Conservation (phyloP, 2,797 vertebrate genomes). For the Manis pentadactyla region DNA sequence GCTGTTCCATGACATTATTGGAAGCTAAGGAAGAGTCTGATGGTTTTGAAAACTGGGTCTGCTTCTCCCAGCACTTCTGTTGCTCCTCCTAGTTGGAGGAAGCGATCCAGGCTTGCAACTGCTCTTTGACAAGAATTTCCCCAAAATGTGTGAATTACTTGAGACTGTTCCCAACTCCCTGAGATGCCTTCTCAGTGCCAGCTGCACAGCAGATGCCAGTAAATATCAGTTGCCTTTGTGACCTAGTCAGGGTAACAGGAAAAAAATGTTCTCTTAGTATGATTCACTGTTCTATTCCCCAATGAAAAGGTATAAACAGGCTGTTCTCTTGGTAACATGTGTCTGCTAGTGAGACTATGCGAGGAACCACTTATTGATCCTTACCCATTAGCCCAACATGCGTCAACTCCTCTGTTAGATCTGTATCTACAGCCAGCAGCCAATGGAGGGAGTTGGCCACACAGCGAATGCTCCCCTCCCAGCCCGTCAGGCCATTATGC, state of each 20-base stretch:
- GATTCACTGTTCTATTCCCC: slow-evolving; percentile 24
- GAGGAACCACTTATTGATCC: neutral
- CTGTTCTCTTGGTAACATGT: neutral
- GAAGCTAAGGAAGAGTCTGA: neutral
- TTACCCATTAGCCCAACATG: neutral
- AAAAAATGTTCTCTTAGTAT: neutral
- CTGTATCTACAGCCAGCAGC: neutral
- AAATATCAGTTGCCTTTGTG: slow-evolving; percentile 4
- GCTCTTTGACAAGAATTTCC: neutral
- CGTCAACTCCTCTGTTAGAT: neutral
- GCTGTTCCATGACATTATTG: neutral
- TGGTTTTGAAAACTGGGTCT: neutral
- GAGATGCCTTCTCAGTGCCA: neutral
- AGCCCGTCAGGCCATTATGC: neutral
- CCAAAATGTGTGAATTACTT: neutral
- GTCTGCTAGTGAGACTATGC: neutral
- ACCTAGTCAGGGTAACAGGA: neutral
- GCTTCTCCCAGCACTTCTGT: neutral
- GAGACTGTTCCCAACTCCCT: neutral
- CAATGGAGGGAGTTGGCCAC: neutral
- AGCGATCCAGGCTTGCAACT: neutral
- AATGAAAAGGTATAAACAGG: slow-evolving; percentile 5
- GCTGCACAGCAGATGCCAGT: neutral
- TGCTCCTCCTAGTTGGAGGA: neutral
- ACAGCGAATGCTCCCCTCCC: neutral